These are phyloP conservation scores for Bovichtus variegatus DNA, from an alignment of 2,797 vertebrate genomes.

Conservation along the genomic window DNA sequence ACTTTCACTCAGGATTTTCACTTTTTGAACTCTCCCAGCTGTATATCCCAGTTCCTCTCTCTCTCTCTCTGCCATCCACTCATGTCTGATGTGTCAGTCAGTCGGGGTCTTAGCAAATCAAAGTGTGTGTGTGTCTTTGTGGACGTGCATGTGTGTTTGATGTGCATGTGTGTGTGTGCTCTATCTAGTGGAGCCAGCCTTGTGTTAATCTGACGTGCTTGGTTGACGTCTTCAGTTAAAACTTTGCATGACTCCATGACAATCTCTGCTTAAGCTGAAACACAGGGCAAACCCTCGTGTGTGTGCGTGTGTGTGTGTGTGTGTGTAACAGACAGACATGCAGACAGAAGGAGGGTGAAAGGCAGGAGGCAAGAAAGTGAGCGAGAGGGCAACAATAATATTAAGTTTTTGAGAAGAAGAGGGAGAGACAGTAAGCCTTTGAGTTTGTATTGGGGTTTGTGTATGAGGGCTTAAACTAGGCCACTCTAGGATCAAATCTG, in stretches of 20 bases:
- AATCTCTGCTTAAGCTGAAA: slow-evolving; percentile 79
- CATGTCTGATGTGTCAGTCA: slow-evolving; percentile 76
- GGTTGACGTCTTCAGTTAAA: slow-evolving; percentile 79
- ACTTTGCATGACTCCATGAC: slow-evolving; percentile 80
- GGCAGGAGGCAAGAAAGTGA: slow-evolving; percentile 45
- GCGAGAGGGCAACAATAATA: slow-evolving; percentile 51
- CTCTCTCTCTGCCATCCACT: slow-evolving; percentile 54
- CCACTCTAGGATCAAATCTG: slow-evolving; percentile 56
- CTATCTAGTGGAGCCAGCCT: slow-evolving; percentile 77
- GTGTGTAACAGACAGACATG: slow-evolving; percentile 23
- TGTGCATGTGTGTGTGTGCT: slow-evolving; percentile 37
- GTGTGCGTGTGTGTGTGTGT: slow-evolving; percentile 27
- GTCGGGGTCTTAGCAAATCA: slow-evolving; percentile 72
- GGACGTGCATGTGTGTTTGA: slow-evolving; percentile 23
- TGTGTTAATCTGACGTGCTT: slow-evolving; percentile 82
- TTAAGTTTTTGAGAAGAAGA: slow-evolving; percentile 53
- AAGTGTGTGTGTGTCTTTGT: slow-evolving; percentile 53
- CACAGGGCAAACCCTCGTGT: slow-evolving; percentile 58
- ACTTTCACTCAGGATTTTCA: slow-evolving; percentile 29
- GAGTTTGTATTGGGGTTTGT: slow-evolving; percentile 61
- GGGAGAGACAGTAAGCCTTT: slow-evolving; percentile 50
- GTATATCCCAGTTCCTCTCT: slow-evolving; percentile 22
- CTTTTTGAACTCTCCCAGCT: slow-evolving; percentile 47
- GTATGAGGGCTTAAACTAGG: slow-evolving; percentile 67
- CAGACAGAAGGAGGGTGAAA: slow-evolving; percentile 43